Evolutionary conservation across 2,113 vertebrate species (phyloP).

Genomic region (Silurus glanis): DNA sequence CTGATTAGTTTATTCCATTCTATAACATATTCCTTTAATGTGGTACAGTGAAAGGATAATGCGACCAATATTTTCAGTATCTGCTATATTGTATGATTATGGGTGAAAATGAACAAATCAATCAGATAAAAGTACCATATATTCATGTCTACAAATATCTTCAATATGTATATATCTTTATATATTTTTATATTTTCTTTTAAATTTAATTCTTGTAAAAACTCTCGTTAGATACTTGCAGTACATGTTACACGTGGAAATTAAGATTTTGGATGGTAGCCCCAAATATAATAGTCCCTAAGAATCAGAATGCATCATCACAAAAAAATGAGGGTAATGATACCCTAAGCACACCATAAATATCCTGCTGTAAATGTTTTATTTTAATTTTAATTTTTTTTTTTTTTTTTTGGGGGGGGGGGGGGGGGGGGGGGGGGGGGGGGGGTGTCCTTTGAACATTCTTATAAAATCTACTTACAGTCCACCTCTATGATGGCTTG

Average conservation of each 20-base stretch:
- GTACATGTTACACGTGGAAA: not conserved
- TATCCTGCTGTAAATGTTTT: not conserved
- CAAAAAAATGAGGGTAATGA: not conserved
- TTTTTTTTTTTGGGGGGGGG: no score
- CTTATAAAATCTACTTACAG: slow-evolving; percentile 76
- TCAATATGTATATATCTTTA: not conserved
- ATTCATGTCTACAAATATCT: not conserved
- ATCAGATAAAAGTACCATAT: not conserved
- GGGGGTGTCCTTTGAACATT: no score
- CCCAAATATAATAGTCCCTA: not conserved
- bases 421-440: no score
- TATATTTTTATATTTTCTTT: not conserved
- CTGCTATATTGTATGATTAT: not conserved
- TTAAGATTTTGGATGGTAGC: not conserved
- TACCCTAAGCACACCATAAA: not conserved
- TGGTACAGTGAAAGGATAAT: not conserved
- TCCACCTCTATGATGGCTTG: slow-evolving; percentile 82
- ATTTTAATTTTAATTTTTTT: no score
- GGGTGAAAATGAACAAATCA: not conserved
- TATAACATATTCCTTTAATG: slow-evolving; percentile 10
- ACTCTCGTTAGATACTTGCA: not conserved
- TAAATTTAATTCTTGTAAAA: not conserved
- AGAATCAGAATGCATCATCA: not conserved
- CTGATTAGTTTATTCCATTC: slow-evolving; percentile 16
- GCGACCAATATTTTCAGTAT: not conserved